Base-by-base conservation (phyloP, 1,140 invertebrate species). In the Caerostris darwini region DNA sequence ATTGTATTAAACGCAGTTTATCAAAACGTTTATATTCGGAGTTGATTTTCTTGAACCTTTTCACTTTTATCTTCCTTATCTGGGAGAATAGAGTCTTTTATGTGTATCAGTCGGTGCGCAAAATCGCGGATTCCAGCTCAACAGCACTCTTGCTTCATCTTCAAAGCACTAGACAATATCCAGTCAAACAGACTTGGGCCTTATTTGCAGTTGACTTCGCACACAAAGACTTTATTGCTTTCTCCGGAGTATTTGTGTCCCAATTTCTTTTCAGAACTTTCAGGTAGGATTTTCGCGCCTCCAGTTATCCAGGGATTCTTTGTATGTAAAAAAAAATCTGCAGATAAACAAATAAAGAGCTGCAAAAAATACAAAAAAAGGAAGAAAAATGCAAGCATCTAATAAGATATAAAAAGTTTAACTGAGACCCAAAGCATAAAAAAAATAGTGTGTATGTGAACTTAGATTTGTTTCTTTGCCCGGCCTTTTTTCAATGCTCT, bases 161-260 rank as follows among this genome's bases (percentile, higher is more conserved):
- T 61, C 34, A 17, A 81, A 56, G 69, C 89, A 82, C 53, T 34
- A 58, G 67, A 81, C 89, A 91, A 91, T 91, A 91, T 91, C 89
- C 56, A 59, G 69, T 19, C 57, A 91, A 81, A 91, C 89, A 81
- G 58, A 81, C 57, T 91, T 50, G 17, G 19, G 71, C 50, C 71
- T 91, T 91, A 91, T 82, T 91, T 82, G 89, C 71, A 91, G 89
- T 91, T 91, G 89, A 91, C 89, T 91, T 91, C 56, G 71, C 89
- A 91, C 89, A 81, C 67, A 91, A 91, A 91, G 57, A 71, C 59
- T 81, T 91, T 91, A 91, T 91, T 91, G 89, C 89, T 91, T 91
- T 91, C 67, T 81, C 71, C 71, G 10, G 69, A 58, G 67, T 91
- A 91, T 91, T 91, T 91, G 89, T 54, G 67, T 34, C 71, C 71